Percentiles rank a stretch among this genome's conserved stretches.
Conservation (phyloP, 2,888 invertebrate species). For the Dynastes grantii region DNA sequence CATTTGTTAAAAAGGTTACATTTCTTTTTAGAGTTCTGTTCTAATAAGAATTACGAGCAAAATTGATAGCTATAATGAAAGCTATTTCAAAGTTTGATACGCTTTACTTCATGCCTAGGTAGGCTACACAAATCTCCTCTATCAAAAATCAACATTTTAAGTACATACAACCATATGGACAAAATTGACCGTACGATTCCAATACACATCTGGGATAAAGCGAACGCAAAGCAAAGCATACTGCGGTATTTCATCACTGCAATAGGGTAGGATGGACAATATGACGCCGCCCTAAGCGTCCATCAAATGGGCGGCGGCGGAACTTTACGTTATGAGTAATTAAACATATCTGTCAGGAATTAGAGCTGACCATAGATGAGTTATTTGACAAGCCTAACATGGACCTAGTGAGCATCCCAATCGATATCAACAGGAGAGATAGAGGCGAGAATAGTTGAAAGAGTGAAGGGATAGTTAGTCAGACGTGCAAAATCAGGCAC, state of each 20-base stretch:
- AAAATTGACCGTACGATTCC: too few species aligned
- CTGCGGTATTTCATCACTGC: background rate
- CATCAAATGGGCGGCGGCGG: background rate
- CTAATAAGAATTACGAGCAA: too few species aligned
- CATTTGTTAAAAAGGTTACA: too few species aligned
- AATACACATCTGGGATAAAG: too few species aligned
- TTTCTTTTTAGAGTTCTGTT: too few species aligned
- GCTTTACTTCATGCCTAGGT: too few species aligned
- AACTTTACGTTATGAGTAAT: conserved; percentile 59
- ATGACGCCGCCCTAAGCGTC: conserved; percentile 50
- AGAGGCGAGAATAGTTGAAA: background rate
- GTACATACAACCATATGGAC: too few species aligned
- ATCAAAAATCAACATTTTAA: too few species aligned
- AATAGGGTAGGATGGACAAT: conserved; percentile 48
- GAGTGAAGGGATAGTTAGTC: conserved; percentile 1
- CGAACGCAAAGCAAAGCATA: too few species aligned
- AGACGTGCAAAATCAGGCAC: conserved; percentile 30
- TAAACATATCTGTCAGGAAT: conserved; percentile 62
- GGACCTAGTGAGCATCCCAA: conserved; percentile 37
- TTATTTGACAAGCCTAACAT: conserved; percentile 57
- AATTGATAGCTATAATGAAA: too few species aligned
- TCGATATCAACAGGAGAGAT: conserved; percentile 52
- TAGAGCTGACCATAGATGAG: conserved; percentile 58
- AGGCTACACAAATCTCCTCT: background rate
- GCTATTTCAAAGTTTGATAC: too few species aligned